These are phyloP conservation scores for Lytechinus variegatus DNA, from an alignment of 35 echinoderm and acorn worm species.

Conservation along the genomic window DNA sequence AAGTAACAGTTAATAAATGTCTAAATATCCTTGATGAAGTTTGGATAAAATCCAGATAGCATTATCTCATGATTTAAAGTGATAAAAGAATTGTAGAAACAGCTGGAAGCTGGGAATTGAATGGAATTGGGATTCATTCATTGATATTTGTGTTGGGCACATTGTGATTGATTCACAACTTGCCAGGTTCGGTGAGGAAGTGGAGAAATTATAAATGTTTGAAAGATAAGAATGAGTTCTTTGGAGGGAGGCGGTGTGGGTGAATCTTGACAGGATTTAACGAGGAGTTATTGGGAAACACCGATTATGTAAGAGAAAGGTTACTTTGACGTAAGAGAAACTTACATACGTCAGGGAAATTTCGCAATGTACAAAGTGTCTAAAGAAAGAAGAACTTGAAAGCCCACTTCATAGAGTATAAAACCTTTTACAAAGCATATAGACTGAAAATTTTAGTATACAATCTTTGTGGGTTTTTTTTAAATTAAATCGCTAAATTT, in stretches of 20 bases:
- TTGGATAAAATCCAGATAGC: background rate
- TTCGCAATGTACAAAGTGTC: no score
- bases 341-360: no score
- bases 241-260: background rate
- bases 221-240: background rate
- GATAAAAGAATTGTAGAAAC: background rate
- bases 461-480: no score
- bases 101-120: background rate
- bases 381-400: no score
- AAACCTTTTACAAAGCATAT: no score
- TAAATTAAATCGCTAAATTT: no score
- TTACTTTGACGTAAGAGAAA: no score
- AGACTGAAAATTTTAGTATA: no score
- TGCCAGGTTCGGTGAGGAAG: background rate
- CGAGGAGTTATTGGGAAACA: no score
- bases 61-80: background rate
- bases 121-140: background rate
- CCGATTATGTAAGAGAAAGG: no score
- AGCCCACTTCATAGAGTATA: no score
- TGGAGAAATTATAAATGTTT: background rate
- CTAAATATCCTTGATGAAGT: background rate
- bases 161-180: background rate
- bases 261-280: background rate
- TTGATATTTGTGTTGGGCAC: background rate
- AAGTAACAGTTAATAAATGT: background rate